Conservation (phyloP, 2,113 vertebrate species). For the Dicentrarchus labrax region DNA sequence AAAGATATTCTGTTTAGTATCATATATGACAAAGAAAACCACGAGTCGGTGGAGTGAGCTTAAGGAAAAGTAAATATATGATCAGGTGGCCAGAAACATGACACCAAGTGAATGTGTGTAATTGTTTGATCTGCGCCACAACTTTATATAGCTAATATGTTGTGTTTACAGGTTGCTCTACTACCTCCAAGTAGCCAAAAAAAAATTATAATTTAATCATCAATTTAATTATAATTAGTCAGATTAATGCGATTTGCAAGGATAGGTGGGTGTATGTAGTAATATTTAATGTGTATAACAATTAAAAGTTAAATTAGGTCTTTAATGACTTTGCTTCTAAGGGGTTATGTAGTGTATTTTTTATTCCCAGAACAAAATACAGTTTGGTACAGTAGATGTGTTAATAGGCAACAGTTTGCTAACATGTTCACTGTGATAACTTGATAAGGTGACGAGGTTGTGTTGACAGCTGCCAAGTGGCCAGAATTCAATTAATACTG, state of each 20-base stretch:
- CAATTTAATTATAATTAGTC: background rate
- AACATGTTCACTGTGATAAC: background rate
- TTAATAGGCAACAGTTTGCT: background rate
- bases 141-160: background rate
- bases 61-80: background rate
- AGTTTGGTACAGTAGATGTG: background rate
- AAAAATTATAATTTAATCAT: no score
- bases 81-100: background rate
- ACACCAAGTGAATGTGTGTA: background rate
- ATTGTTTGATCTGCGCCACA: background rate
- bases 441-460: background rate
- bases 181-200: background rate
- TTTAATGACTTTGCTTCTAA: background rate
- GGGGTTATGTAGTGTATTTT: background rate
- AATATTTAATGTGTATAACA: no score
- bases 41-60: background rate
- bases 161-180: background rate
- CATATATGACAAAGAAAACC: background rate
- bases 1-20: background rate
- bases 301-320: background rate
- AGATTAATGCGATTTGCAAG: background rate
- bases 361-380: background rate
- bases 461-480: background rate
- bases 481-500: background rate
- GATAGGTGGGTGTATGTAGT: no score